phyloP scores from a whole-genome alignment of 2,797 vertebrate species.

The Thalassophryne amazonica region DNA sequence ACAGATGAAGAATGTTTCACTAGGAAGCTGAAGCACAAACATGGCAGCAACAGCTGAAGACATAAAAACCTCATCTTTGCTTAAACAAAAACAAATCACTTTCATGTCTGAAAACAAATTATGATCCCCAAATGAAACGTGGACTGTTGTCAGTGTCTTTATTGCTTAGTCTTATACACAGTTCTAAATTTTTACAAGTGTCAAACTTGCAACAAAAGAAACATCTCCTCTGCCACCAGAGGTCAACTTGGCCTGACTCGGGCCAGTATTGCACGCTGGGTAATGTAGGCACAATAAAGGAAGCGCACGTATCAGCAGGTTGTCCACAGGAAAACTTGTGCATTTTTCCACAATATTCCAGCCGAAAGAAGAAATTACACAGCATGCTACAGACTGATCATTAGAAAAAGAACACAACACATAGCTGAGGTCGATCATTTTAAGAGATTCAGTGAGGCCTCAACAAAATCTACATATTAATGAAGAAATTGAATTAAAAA shows the following conservation, averaged over 20 bases:
- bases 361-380: constrained; percentile 40
- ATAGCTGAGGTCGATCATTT: constrained; percentile 36
- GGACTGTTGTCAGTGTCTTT: constrained; percentile 47
- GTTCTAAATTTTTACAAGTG: constrained; percentile 70
- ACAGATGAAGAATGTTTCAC: too few species aligned
- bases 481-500: constrained; percentile 44
- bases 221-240: constrained; percentile 60
- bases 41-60: too few species aligned
- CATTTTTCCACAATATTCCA: constrained; percentile 47
- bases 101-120: neutral
- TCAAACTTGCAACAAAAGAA: constrained; percentile 71
- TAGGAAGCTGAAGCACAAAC: too few species aligned
- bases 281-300: constrained; percentile 56
- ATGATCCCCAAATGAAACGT: neutral
- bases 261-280: constrained; percentile 73
- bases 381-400: constrained; percentile 34
- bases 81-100: too few species aligned
- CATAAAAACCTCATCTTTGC: too few species aligned
- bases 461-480: constrained; percentile 43
- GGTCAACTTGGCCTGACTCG: constrained; percentile 34
- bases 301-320: constrained; percentile 41
- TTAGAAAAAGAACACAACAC: constrained; percentile 30
- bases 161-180: constrained; percentile 69
- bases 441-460: constrained; percentile 72
- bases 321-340: constrained; percentile 31